phyloP scores from a whole-genome alignment of 2,113 vertebrate species.

The Labeo rohita region DNA sequence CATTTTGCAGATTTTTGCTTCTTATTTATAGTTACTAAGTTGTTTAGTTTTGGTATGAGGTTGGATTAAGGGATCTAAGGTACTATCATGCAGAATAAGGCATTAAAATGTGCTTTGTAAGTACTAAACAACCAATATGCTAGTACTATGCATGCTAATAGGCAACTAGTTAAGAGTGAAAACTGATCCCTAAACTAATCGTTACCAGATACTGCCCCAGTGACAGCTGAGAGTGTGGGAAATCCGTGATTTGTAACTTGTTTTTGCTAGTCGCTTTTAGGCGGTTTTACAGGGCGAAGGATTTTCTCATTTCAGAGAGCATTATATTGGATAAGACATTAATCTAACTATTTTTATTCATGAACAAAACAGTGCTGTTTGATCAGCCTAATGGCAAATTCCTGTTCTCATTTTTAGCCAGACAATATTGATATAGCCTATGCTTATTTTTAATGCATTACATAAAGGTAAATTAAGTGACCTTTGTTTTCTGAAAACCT shows the following conservation, averaged over 20 bases:
- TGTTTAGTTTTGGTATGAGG: not conserved
- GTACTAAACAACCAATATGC: not conserved
- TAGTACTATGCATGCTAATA: not conserved
- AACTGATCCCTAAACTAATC: not conserved
- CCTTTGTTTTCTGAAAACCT: not conserved
- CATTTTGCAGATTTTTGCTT: not conserved
- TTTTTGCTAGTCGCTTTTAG: not conserved
- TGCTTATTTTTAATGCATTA: not conserved
- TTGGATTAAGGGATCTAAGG: not conserved
- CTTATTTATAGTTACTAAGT: too few species aligned
- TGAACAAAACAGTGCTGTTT: not conserved
- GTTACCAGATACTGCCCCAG: not conserved
- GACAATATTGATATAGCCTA: not conserved
- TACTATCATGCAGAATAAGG: not conserved
- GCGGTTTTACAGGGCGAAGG: not conserved
- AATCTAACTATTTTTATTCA: not conserved
- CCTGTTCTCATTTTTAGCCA: not conserved
- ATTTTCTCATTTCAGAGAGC: not conserved
- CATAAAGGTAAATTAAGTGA: not conserved
- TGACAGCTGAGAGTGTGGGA: not conserved
- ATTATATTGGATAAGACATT: not conserved
- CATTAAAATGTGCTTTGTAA: not conserved
- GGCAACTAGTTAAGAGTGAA: not conserved
- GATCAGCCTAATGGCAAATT: not conserved
- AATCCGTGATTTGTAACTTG: not conserved